Evolutionary conservation across 2,113 vertebrate genomes (phyloP), one percentile per base, ranked within the genome.

Genomic region (Chloropsis hardwickii): DNA sequence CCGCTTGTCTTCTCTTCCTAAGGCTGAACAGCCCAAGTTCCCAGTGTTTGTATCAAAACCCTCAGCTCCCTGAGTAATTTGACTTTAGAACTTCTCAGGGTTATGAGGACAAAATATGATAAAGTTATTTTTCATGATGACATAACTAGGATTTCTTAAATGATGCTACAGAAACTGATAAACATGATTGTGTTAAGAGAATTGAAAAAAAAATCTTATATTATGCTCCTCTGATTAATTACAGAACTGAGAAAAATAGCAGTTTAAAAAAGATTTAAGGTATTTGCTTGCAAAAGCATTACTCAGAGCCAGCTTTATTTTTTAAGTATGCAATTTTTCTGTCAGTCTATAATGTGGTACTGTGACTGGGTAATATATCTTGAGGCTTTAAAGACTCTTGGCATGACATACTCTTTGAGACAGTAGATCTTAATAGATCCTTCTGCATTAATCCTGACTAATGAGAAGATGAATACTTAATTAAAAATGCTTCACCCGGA

Each of bases 291-390:
- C 93, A 94, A 57, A 83, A 93, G 78, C 92, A 95, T 95, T 95
- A 95, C 54, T 97, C 94, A 95, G 74, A 96, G 90, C 76, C 71
- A 83, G 93, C 71, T 94, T 96, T 97, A 93, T 91, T 93, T 94
- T 95, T 96, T 96, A 95, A 94, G 85, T 89, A 92, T 80, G 90
- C 56, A 93, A 94, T 97, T 97, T 96, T 95, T 95, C 87, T 97
- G 93, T 90, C 94, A 96, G 87, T 96, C 95, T 94, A 60, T 96
- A 92, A 97, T 95, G 85, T 88, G 94, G 67, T 93, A 77, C 85
- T 81, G 47, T 96, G 92, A 90, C 92, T 90, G 56, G 54, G 56
- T 96, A 88, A 96, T 97, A 93, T 44, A 94, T 97, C 93, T 93
- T 94, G 79, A 93, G 71, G 60, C 35, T 94, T 96, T 96, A 94